phyloP scores from a whole-genome alignment of 2,888 invertebrate species.

The Drosophila eohydei region DNA sequence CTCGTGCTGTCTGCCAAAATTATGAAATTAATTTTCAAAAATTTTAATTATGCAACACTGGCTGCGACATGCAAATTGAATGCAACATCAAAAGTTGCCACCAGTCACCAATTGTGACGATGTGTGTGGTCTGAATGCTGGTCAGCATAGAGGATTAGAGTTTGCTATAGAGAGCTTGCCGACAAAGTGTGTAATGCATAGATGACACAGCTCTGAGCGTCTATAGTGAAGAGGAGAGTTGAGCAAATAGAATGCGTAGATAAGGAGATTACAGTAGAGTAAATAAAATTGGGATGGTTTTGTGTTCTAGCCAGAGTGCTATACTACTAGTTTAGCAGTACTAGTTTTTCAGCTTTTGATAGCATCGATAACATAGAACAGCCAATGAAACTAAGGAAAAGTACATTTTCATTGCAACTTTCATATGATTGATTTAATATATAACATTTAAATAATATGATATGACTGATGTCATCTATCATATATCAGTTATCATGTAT shows the following conservation, averaged over 20 bases:
- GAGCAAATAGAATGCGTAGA: background rate
- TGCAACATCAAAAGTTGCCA: constrained; percentile 43
- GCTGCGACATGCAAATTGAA: constrained; percentile 72
- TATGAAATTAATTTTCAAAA: constrained; percentile 78
- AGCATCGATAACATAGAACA: too few relatives aligned
- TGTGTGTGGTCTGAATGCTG: background rate
- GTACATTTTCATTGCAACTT: too few relatives aligned
- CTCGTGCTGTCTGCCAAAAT: constrained; percentile 65
- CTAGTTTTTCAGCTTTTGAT: too few relatives aligned
- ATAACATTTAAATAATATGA: too few relatives aligned
- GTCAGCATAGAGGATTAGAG: constrained; percentile 1
- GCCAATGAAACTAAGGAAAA: too few relatives aligned
- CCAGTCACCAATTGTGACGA: constrained; percentile 15
- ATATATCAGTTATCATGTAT: too few relatives aligned
- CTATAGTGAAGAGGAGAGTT: too few relatives aligned
- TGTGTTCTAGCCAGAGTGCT: too few relatives aligned
- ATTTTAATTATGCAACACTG: constrained; percentile 77
- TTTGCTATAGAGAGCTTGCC: background rate
- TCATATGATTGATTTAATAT: too few relatives aligned
- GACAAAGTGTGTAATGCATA: background rate
- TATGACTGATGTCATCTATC: too few relatives aligned
- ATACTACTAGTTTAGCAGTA: too few relatives aligned
- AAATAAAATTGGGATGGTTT: background rate
- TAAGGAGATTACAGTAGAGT: background rate
- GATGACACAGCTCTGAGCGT: too few relatives aligned